These are phyloP conservation scores for Propithecus deckenii DNA, from an alignment of 2,797 vertebrate species.

Conservation along the genomic window DNA sequence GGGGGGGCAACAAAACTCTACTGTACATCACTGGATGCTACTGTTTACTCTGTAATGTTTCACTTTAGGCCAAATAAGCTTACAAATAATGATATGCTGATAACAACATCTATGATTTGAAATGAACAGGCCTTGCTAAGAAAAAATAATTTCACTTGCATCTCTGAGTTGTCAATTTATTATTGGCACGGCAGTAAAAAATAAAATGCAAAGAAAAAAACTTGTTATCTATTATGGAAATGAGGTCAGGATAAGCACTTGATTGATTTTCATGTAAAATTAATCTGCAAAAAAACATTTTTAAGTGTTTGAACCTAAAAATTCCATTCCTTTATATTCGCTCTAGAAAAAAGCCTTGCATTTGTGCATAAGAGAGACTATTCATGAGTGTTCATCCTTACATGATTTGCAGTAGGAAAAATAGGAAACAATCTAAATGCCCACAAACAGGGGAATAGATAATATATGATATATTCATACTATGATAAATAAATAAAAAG, in stretches of 20 bases:
- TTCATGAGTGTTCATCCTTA: neutral
- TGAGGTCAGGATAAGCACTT: neutral
- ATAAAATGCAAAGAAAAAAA: conserved; percentile 25
- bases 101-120: neutral
- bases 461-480: neutral
- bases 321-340: neutral
- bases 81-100: neutral
- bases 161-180: conserved; percentile 4
- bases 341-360: conserved; percentile 9
- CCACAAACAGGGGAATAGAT: neutral
- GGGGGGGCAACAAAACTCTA: neutral
- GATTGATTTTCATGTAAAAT: neutral
- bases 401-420: neutral
- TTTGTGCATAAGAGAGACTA: neutral
- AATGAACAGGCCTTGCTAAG: neutral
- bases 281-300: neutral
- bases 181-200: neutral
- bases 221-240: neutral
- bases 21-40: neutral
- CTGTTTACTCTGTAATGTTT: neutral
- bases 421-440: neutral
- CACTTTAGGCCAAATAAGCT: conserved; percentile 17
- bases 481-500: neutral
- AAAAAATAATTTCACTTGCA: neutral
- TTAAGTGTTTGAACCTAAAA: neutral